Conservation (phyloP, 2,888 invertebrate species). For the Agelastica alni region DNA sequence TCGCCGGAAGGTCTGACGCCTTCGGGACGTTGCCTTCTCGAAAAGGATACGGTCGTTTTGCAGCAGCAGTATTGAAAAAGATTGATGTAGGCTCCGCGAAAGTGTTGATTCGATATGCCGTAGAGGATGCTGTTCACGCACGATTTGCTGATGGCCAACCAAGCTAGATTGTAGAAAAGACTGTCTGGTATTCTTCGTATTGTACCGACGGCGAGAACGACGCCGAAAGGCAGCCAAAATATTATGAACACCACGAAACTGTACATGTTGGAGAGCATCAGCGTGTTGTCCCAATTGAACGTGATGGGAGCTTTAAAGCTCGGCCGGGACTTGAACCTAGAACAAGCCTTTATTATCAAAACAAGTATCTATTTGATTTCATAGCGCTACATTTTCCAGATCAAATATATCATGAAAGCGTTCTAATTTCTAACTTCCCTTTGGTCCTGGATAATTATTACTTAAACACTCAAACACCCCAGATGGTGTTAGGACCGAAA, state of each 20-base stretch:
- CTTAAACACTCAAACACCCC: no score
- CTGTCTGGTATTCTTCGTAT: constrained; percentile 58
- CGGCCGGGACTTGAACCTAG: constrained; percentile 59
- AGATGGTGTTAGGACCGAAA: no score
- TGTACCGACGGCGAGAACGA: constrained; percentile 63
- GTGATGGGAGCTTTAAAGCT: constrained; percentile 67
- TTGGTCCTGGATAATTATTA: background rate
- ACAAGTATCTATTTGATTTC: background rate
- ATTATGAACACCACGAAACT: constrained; percentile 66
- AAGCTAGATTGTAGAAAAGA: constrained; percentile 69
- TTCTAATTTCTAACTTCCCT: background rate
- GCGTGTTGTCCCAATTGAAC: constrained; percentile 66
- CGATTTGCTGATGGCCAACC: constrained; percentile 72
- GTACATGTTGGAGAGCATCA: constrained; percentile 67
- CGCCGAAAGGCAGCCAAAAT: constrained; percentile 72
- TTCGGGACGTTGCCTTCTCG: constrained; percentile 62
- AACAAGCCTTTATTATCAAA: background rate
- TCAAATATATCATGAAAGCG: no score
- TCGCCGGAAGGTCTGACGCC: constrained; percentile 61
- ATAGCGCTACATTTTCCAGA: background rate
- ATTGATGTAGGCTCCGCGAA: constrained; percentile 72
- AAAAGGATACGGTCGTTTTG: constrained; percentile 73
- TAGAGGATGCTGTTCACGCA: constrained; percentile 70
- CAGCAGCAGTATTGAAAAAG: constrained; percentile 81
- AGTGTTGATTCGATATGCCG: constrained; percentile 67